A percentile compares a stretch with the other conserved stretches of the same genome.
These are phyloP conservation scores for Brachyrhaphis roseni DNA, from an alignment of 2,797 vertebrate species.

Conservation along the genomic window DNA sequence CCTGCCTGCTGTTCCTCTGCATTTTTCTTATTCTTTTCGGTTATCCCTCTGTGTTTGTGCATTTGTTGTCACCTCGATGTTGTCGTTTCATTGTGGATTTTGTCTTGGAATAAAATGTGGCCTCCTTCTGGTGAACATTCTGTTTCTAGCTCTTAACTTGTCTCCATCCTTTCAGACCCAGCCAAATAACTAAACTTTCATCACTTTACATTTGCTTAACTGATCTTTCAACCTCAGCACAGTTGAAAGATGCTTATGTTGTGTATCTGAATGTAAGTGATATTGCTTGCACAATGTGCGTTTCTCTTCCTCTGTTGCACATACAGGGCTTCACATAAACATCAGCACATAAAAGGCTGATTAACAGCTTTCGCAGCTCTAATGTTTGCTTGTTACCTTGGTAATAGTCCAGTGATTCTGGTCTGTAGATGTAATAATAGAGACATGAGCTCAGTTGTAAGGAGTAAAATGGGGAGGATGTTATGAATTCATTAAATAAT, in stretches of 20 bases:
- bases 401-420: constrained; percentile 43
- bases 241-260: constrained; percentile 71
- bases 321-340: constrained; percentile 18
- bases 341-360: constrained; percentile 4
- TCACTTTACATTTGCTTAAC: constrained; percentile 54
- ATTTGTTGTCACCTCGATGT: constrained; percentile 11
- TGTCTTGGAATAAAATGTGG: constrained; percentile 40
- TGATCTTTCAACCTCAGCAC: constrained; percentile 65
- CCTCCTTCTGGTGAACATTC: constrained; percentile 25
- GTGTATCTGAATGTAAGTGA: constrained; percentile 61
- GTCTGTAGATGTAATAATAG: constrained; percentile 39
- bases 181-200: constrained; percentile 48
- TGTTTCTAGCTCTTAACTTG: constrained; percentile 53
- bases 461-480: constrained; percentile 31
- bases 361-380: constrained; percentile 25
- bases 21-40: constrained; percentile 32
- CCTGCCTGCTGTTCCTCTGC: constrained; percentile 55
- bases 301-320: constrained; percentile 44
- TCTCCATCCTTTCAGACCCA: constrained; percentile 44
- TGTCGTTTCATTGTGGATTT: constrained; percentile 29
- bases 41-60: constrained; percentile 39
- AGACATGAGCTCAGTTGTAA: constrained; percentile 42
- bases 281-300: constrained; percentile 53
- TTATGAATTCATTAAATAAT: constrained; percentile 36
- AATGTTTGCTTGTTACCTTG: constrained; percentile 40